Evolutionary conservation across 2,797 vertebrate genomes (phyloP).

Genomic region (Spea hammondii): DNA sequence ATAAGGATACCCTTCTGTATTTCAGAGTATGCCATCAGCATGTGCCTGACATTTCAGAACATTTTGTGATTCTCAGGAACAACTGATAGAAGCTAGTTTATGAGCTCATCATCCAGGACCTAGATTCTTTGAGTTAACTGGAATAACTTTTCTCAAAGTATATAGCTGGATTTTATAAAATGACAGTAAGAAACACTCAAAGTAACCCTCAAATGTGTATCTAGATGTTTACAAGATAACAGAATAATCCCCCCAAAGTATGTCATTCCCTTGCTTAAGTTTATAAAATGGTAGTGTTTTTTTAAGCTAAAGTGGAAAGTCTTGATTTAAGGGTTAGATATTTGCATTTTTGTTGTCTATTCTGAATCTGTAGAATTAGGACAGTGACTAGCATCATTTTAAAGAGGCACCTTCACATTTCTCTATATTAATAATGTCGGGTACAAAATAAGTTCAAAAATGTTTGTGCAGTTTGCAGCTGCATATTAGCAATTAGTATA

Average conservation of each 20-base stretch:
- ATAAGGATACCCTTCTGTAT: constrained; percentile 54
- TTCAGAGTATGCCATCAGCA: constrained; percentile 56
- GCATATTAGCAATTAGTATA: too few species aligned
- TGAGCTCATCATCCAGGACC: constrained; percentile 26
- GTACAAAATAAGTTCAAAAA: too few species aligned
- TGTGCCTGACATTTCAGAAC: constrained; percentile 62
- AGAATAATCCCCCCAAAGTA: constrained; percentile 21
- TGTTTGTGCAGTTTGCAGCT: too few species aligned
- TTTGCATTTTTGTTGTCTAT: too few species aligned
- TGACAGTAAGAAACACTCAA: constrained; percentile 26
- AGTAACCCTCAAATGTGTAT: constrained; percentile 40
- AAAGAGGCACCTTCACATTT: too few species aligned
- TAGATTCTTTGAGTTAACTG: constrained; percentile 22
- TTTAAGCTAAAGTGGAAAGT: not conserved
- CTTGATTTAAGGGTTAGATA: too few species aligned
- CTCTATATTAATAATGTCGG: too few species aligned
- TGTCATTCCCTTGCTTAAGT: constrained; percentile 5
- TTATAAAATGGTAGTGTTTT: constrained; percentile 10
- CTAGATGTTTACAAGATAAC: constrained; percentile 19
- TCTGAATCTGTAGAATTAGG: too few species aligned
- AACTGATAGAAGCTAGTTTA: constrained; percentile 24
- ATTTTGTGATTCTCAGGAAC: constrained; percentile 44
- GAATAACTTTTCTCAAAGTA: constrained; percentile 41
- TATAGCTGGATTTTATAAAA: constrained; percentile 52
- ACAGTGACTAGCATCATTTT: too few species aligned